phyloP scores from a whole-genome alignment of 1,140 invertebrate genomes.

The Eumeta japonica region DNA sequence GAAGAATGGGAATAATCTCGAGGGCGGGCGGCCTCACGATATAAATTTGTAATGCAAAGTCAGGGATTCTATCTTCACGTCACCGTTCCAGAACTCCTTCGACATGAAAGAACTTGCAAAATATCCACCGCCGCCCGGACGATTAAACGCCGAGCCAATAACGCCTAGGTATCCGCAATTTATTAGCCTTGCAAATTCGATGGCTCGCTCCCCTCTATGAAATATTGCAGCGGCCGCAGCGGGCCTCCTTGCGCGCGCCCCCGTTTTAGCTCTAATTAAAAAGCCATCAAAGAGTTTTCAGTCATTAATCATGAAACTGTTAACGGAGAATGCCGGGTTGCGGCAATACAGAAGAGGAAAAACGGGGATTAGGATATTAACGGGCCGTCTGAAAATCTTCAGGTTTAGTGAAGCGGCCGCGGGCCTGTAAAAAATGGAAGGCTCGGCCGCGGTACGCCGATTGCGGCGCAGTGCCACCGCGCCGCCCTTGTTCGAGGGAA shows the following conservation, averaged over 20 bases:
- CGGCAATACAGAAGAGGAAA: constrained; percentile 39
- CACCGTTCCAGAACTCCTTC: constrained; percentile 43
- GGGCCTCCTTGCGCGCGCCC: constrained; percentile 42
- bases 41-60: constrained; percentile 56
- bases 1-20: constrained; percentile 50
- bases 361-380: constrained; percentile 50
- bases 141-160: constrained; percentile 47
- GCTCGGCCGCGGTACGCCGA: neutral
- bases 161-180: constrained; percentile 51
- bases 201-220: constrained; percentile 38
- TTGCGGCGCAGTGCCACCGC: constrained; percentile 16
- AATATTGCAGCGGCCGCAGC: constrained; percentile 44
- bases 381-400: constrained; percentile 52
- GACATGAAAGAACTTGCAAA: constrained; percentile 28
- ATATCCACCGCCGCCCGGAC: constrained; percentile 33
- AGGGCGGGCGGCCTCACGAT: constrained; percentile 36
- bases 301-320: constrained; percentile 58
- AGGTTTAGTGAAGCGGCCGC: constrained; percentile 47
- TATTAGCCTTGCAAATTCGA: constrained; percentile 55
- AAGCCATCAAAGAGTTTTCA: constrained; percentile 58
- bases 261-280: constrained; percentile 57
- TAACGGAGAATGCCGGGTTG: constrained; percentile 52
- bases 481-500: no score
- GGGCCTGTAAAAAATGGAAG: constrained; percentile 37
- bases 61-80: constrained; percentile 48